Base-by-base conservation (phyloP, 2,113 vertebrate genomes). In the Scytalopus superciliaris region DNA sequence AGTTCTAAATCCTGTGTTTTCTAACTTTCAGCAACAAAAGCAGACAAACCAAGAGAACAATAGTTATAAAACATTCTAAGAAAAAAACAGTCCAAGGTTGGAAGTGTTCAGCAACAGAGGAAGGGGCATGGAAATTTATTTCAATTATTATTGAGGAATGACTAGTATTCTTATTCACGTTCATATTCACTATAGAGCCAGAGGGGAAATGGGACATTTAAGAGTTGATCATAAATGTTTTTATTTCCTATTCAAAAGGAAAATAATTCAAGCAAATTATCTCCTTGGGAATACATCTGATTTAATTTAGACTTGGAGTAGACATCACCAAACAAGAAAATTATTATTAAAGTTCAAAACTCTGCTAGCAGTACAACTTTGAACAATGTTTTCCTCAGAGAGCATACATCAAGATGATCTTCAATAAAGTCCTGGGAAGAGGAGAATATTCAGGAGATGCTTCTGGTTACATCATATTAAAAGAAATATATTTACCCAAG, bases 161-260 rank as follows among this genome's bases (percentile, higher is more conserved):
- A 91, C 91, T 87, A 96, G 66, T 91, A 87, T 93, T 96, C 94
- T 50, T 95, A 96, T 97, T 97, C 96, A 95, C 96, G 87, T 94
- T 96, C 93, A 93, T 87, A 64, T 92, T 96, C 94, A 95, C 87
- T 77, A 92, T 94, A 94, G 91, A 94, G 96, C 95, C 87, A 94
- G 94, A 95, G 94, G 92, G 89, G 63, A 91, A 94, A 96, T 14
- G 52, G 59, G 93, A 96, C 91, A 95, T 95, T 97, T 95, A 96
- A 91, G 75, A 83, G 89, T 74, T 93, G 96, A 97, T 96, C 96
- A 97, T 95, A 97, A 96, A 97, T 95, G 81, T 96, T 96, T 97
- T 96, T 96, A 96, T 96, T 96, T 96, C 93, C 96, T 88, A 96
- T 96, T 97, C 93, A 97, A 96, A 96, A 95, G 89, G 81, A 91